phyloP scores from a whole-genome alignment of 2,113 vertebrate genomes.

The Lamprologus speciosus region DNA sequence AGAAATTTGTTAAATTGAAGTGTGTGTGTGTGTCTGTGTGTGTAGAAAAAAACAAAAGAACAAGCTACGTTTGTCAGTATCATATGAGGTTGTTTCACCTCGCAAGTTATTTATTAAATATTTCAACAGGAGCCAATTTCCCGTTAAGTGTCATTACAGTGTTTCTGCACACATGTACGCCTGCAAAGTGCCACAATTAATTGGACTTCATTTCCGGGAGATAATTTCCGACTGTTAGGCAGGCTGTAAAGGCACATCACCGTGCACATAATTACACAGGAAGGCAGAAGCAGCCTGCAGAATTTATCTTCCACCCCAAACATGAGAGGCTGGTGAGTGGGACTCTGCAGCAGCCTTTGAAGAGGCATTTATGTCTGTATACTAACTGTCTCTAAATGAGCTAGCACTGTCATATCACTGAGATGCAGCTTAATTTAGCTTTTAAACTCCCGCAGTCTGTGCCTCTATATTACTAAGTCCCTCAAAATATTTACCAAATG shows the following conservation, averaged over 20 bases:
- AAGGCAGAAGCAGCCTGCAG: slow-evolving; percentile 55
- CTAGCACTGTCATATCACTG: slow-evolving; percentile 19
- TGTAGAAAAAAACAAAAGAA: background rate
- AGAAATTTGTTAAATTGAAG: background rate
- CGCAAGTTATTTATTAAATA: slow-evolving; percentile 53
- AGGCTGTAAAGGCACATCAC: slow-evolving; percentile 74
- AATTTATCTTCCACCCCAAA: slow-evolving; percentile 69
- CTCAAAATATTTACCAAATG: slow-evolving; percentile 11
- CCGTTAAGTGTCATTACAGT: slow-evolving; percentile 67
- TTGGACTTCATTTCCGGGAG: slow-evolving; percentile 73
- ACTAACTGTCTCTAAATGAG: slow-evolving; percentile 47
- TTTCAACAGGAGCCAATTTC: slow-evolving; percentile 69
- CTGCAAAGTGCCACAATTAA: slow-evolving; percentile 74
- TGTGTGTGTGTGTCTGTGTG: background rate
- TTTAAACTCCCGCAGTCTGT: background rate
- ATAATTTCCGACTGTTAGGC: slow-evolving; percentile 74
- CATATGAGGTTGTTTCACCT: slow-evolving; percentile 30
- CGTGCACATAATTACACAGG: slow-evolving; percentile 68
- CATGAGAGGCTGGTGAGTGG: slow-evolving; percentile 49
- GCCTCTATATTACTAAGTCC: background rate
- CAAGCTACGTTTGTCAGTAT: slow-evolving; percentile 40
- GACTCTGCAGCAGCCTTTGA: slow-evolving; percentile 39
- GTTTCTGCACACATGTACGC: slow-evolving; percentile 56
- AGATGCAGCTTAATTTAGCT: slow-evolving; percentile 32
- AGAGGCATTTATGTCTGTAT: slow-evolving; percentile 45